Conservation (phyloP, 2,113 vertebrate genomes). For the Myotis brandtii region DNA sequence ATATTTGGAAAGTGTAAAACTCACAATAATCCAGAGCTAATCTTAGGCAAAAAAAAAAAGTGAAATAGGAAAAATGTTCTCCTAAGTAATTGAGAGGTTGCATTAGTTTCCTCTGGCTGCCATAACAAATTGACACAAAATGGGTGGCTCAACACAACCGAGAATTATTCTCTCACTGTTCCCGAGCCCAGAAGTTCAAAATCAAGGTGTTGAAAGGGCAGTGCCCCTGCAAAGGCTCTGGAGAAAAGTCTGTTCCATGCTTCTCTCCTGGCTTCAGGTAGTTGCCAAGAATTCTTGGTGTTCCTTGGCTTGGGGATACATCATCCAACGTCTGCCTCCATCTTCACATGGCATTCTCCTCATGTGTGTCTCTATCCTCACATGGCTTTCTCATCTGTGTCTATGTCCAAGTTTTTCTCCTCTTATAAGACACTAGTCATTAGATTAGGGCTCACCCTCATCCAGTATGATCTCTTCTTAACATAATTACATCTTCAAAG, state of each 20-base stretch:
- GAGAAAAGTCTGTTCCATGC: background rate
- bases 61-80: background rate
- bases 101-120: background rate
- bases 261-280: background rate
- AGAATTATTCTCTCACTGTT: background rate
- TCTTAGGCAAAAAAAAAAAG: background rate
- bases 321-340: background rate
- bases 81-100: background rate
- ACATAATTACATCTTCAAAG: background rate
- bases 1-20: background rate
- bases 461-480: background rate
- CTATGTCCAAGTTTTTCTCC: background rate
- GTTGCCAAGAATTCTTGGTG: background rate
- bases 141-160: background rate
- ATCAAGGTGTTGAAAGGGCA: background rate
- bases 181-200: background rate
- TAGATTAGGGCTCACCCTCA: background rate
- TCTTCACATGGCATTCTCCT: background rate
- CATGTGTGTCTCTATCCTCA: background rate
- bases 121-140: background rate
- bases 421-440: background rate
- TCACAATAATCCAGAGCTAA: background rate
- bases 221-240: background rate
- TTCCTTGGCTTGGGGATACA: background rate
- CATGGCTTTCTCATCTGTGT: background rate